Evolutionary conservation across 2,888 invertebrate species (phyloP), one percentile per base, ranked within the genome.

Genomic region (Apeira syringaria): DNA sequence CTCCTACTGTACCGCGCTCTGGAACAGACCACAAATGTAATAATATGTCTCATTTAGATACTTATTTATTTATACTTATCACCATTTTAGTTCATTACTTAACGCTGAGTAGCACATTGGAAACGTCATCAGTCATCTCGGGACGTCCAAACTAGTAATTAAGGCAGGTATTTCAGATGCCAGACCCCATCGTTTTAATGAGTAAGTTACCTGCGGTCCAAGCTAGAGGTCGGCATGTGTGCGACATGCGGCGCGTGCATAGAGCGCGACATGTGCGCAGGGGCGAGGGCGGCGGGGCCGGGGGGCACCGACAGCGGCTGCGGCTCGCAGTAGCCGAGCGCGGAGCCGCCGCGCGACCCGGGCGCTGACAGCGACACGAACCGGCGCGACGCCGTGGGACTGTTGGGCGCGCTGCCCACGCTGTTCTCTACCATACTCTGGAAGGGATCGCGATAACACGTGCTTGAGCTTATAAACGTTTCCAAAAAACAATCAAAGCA

Each of bases 1-100:
- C 92, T 91, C 53, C 94, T 92, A 24, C 92, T 91, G 66, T 94
- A 92, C 42, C 93, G 91, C 50, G 91, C 90, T 79, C 94, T 94
- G 73, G 2, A 54, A 53, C 2, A 0, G 2, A 29, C n/a, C n/a
- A n/a, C n/a, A n/a, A n/a, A n/a, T n/a, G n/a, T n/a, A n/a, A n/a
- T n/a, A n/a, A n/a, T n/a, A n/a, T n/a, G n/a, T n/a, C n/a, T n/a
- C n/a, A n/a, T n/a, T n/a, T n/a, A n/a, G n/a, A n/a, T n/a, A n/a
- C n/a, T n/a, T n/a, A n/a, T n/a, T n/a, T n/a, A n/a, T n/a, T n/a
- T n/a, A n/a, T n/a, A n/a, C n/a, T n/a, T n/a, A n/a, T n/a, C n/a
- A n/a, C n/a, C n/a, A n/a, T n/a, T n/a, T n/a, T n/a, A n/a, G n/a
- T n/a, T n/a, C n/a, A n/a, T n/a, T n/a, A n/a, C n/a, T n/a, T n/a